These are phyloP conservation scores for Sinelater perroti DNA, from an alignment of 2,888 invertebrate species.

Conservation along the genomic window DNA sequence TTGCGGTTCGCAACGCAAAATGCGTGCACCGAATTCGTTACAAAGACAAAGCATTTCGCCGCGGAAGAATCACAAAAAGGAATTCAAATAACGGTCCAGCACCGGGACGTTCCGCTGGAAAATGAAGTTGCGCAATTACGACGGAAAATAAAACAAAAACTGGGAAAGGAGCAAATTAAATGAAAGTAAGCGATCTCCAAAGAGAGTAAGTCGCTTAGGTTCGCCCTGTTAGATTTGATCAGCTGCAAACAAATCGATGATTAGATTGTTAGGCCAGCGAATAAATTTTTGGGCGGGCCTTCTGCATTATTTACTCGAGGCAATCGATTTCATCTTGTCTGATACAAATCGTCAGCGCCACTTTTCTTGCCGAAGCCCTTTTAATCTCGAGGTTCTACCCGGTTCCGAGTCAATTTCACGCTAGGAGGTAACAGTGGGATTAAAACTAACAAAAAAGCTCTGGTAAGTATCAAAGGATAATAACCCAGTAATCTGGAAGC, in stretches of 20 bases:
- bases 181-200: slow-evolving; percentile 5
- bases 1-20: background rate
- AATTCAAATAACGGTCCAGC: slow-evolving; percentile 17
- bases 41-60: background rate
- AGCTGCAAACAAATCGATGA: background rate
- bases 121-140: slow-evolving; percentile 16
- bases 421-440: slow-evolving; percentile 5
- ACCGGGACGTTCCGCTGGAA: slow-evolving; percentile 14
- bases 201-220: slow-evolving; percentile 1
- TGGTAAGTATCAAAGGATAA: slow-evolving; percentile 4
- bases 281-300: background rate
- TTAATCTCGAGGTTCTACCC: slow-evolving; percentile 1
- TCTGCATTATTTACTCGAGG: background rate
- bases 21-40: slow-evolving; percentile 7
- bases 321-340: background rate
- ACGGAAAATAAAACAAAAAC: slow-evolving; percentile 11
- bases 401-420: slow-evolving; percentile 5
- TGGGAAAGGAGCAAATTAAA: slow-evolving; percentile 14
- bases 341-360: background rate
- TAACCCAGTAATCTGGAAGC: slow-evolving; percentile 6
- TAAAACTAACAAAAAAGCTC: slow-evolving; percentile 10
- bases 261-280: background rate
- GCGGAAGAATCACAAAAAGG: slow-evolving; percentile 3
- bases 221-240: background rate
- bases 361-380: background rate